A percentile compares a stretch with the other conserved stretches of the same genome.
Conservation (phyloP, 2,888 invertebrate species). For the Lepidocyrtoides sp. region DNA sequence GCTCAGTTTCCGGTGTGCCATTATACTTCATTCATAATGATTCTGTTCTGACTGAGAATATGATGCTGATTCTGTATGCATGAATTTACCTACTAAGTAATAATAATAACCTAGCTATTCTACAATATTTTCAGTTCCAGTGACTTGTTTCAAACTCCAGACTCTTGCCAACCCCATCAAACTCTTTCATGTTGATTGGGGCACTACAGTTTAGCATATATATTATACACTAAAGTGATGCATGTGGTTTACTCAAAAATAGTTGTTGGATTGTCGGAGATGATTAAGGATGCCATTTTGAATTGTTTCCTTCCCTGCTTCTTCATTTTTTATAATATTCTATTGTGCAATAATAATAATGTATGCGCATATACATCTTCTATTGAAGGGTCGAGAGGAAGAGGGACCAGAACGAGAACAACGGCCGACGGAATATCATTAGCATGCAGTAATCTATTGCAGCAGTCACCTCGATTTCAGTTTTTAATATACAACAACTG, state of each 20-base stretch:
- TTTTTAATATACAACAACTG: too few relatives aligned
- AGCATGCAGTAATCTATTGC: neutral
- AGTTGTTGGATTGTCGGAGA: constrained; percentile 35
- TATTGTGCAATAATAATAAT: constrained; percentile 48
- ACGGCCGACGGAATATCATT: neutral
- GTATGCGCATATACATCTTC: neutral
- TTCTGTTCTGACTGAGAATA: neutral
- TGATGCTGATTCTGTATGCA: constrained; percentile 42
- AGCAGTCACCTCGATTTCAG: too few relatives aligned
- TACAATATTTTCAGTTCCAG: constrained; percentile 4
- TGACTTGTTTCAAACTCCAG: neutral
- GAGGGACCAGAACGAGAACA: neutral
- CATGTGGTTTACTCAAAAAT: constrained; percentile 54
- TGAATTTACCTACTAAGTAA: constrained; percentile 17
- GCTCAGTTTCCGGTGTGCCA: constrained; percentile 79
- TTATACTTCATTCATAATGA: constrained; percentile 62
- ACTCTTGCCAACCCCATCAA: neutral
- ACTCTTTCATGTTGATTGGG: neutral
- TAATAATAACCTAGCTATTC: too few relatives aligned
- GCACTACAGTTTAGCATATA: neutral
- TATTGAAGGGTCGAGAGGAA: neutral
- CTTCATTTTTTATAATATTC: constrained; percentile 14
- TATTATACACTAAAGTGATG: neutral
- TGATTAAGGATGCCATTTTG: constrained; percentile 70
- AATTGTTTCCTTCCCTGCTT: constrained; percentile 67